These are phyloP conservation scores for Drosophila robusta DNA, from an alignment of 2,888 invertebrate species.

Conservation along the genomic window DNA sequence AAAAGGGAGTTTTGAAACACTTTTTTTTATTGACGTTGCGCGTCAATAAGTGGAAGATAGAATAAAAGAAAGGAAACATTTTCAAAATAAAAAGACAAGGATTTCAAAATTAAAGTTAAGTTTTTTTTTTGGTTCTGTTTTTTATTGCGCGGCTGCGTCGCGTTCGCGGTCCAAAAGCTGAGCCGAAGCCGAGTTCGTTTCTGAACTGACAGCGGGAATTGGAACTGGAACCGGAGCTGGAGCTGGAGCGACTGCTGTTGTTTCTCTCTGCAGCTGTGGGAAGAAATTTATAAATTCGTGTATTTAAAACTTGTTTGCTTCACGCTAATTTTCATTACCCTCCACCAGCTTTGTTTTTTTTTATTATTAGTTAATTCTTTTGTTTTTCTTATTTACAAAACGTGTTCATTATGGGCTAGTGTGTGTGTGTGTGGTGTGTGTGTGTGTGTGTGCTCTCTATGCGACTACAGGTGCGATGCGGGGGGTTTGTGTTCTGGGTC, in stretches of 20 bases:
- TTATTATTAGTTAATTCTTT: constrained; percentile 40
- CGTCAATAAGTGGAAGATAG: constrained; percentile 51
- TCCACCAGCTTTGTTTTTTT: constrained; percentile 42
- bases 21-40: constrained; percentile 58
- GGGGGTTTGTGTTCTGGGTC: constrained; percentile 5
- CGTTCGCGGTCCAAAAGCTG: constrained; percentile 64
- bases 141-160: constrained; percentile 57
- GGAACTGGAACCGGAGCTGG: constrained; percentile 7
- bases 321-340: constrained; percentile 41
- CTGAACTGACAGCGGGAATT: not conserved
- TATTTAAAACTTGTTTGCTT: constrained; percentile 18
- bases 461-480: constrained; percentile 27
- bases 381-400: constrained; percentile 64
- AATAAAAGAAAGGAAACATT: constrained; percentile 26
- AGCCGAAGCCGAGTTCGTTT: constrained; percentile 40
- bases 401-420: constrained; percentile 56
- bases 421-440: constrained; percentile 30
- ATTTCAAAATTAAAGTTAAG: constrained; percentile 7
- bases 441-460: constrained; percentile 6
- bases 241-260: constrained; percentile 9
- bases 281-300: constrained; percentile 13
- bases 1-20: constrained; percentile 33
- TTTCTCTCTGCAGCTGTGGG: constrained; percentile 35
- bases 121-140: not conserved
- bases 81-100: constrained; percentile 44